Percentiles rank a stretch among this genome's conserved stretches.
Evolutionary conservation across 2,113 vertebrate species (phyloP).

Genomic region (Zonotrichia leucophrys): DNA sequence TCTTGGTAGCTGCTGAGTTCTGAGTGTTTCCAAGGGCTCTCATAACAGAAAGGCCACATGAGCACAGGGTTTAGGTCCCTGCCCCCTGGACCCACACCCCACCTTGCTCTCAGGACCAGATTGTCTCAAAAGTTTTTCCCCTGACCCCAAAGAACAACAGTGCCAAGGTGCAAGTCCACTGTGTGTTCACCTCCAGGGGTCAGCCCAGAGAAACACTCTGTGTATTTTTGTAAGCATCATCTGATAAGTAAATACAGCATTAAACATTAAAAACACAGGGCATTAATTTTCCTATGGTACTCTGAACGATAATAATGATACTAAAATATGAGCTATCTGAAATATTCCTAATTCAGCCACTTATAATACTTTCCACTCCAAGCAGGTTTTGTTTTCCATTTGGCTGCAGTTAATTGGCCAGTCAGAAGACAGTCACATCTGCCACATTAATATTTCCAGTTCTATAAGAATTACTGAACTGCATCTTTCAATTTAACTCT

Average conservation of each 20-base stretch:
- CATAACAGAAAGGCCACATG: fast-evolving
- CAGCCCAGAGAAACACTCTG: neutral
- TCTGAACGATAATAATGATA: neutral
- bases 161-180: neutral
- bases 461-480: neutral
- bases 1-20: neutral
- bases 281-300: neutral
- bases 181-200: neutral
- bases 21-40: neutral
- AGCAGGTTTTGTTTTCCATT: conserved; percentile 12
- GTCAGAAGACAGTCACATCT: conserved; percentile 14
- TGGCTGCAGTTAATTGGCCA: conserved; percentile 18
- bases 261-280: neutral
- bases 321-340: neutral
- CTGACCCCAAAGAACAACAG: neutral
- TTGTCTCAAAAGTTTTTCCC: neutral
- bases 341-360: conserved; percentile 4
- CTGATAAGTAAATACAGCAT: neutral
- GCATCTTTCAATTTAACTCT: conserved; percentile 54
- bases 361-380: neutral
- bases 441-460: neutral
- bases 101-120: neutral
- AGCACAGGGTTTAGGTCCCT: neutral
- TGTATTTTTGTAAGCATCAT: neutral
- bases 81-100: neutral